phyloP scores from a whole-genome alignment of 2,888 invertebrate species.

The Volucella inanis region DNA sequence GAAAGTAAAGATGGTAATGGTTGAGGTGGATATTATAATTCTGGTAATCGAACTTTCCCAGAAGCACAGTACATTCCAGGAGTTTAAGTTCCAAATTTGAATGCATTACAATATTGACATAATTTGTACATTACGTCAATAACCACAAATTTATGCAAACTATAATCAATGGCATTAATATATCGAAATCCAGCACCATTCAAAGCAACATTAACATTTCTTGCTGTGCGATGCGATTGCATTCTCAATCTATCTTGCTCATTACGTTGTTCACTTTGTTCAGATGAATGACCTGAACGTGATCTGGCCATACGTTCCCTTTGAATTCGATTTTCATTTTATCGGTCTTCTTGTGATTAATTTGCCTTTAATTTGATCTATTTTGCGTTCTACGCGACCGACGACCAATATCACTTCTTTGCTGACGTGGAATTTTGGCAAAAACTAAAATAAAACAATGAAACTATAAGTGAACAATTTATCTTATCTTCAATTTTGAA shows the following conservation, averaged over 20 bases:
- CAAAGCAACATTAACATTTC: conserved; percentile 6
- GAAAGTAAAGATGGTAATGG: conserved; percentile 15
- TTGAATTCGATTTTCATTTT: conserved; percentile 14
- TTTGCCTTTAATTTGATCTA: conserved; percentile 2
- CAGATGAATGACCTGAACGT: too few relatives aligned
- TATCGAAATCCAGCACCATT: conserved; percentile 22
- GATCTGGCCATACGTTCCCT: background rate
- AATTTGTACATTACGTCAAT: conserved; percentile 14
- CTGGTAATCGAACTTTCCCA: conserved; percentile 28
- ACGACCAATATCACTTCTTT: too few relatives aligned
- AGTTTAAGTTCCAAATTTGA: conserved; percentile 26
- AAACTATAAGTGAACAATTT: too few relatives aligned
- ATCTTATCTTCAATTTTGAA: too few relatives aligned
- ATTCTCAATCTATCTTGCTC: conserved; percentile 15
- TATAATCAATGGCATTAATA: conserved; percentile 19
- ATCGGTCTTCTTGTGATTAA: conserved; percentile 13
- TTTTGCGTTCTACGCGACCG: background rate
- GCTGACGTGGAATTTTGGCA: too few relatives aligned
- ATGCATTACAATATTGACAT: conserved; percentile 25
- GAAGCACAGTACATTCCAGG: conserved; percentile 13
- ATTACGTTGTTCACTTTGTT: conserved; percentile 6
- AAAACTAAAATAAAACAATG: too few relatives aligned
- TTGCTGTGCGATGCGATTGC: conserved; percentile 18
- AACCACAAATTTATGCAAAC: conserved; percentile 22
- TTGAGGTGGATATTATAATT: background rate